Conservation (phyloP, 2,797 vertebrate genomes). For the Chiloscyllium punctatum region DNA sequence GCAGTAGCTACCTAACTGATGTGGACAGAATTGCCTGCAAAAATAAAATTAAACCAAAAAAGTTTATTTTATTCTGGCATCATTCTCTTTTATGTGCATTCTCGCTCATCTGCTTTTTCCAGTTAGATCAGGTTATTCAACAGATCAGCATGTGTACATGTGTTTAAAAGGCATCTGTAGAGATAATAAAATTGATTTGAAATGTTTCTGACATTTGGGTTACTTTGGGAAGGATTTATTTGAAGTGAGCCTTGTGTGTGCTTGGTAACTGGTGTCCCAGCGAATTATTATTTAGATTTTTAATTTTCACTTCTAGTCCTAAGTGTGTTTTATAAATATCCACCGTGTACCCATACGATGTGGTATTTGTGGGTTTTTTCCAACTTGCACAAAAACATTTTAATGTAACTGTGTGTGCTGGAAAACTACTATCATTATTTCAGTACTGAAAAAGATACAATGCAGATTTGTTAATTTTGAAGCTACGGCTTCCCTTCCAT, state of each 20-base stretch:
- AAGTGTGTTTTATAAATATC: neutral
- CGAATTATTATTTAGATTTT: neutral
- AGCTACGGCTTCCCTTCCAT: neutral
- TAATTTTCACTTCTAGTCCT: neutral
- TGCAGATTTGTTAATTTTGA: neutral
- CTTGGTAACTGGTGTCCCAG: slow-evolving; percentile 9
- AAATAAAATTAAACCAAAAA: slow-evolving; percentile 66
- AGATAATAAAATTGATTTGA: slow-evolving; percentile 97
- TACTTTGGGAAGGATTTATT: slow-evolving; percentile 28
- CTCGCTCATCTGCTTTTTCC: slow-evolving; percentile 54
- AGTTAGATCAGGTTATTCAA: slow-evolving; percentile 56
- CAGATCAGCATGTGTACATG: slow-evolving; percentile 73
- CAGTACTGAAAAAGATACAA: neutral
- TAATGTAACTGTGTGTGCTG: neutral
- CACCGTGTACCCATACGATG: neutral
- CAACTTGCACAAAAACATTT: neutral
- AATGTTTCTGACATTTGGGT: slow-evolving; percentile 46
- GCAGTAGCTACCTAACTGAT: slow-evolving; percentile 78
- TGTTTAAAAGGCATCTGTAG: slow-evolving; percentile 88
- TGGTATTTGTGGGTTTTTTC: neutral
- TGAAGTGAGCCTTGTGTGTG: slow-evolving; percentile 15
- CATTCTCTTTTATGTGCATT: slow-evolving; percentile 62
- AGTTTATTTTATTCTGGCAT: slow-evolving; percentile 39
- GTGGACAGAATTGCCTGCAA: slow-evolving; percentile 83
- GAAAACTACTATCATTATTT: neutral